Conservation (phyloP, 2,113 vertebrate genomes). For the Cyanoliseus patagonus region DNA sequence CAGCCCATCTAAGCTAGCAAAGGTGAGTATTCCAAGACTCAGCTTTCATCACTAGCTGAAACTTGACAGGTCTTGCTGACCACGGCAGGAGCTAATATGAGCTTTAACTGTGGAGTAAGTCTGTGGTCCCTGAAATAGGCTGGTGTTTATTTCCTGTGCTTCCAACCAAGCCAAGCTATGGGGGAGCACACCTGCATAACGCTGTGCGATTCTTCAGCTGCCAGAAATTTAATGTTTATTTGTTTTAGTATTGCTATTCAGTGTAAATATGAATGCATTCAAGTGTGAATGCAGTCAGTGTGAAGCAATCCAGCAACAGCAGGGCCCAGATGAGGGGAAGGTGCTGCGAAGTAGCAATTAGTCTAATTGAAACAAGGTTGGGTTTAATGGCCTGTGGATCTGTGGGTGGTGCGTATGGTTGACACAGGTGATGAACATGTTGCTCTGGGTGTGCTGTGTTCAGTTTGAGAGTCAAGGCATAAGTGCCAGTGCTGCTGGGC, state of each 20-base stretch:
- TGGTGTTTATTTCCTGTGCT: background rate
- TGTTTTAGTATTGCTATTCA: background rate
- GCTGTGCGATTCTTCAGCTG: background rate
- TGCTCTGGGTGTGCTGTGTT: background rate
- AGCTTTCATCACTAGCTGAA: background rate
- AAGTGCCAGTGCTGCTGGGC: accelerated
- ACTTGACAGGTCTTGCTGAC: background rate
- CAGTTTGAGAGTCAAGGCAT: background rate
- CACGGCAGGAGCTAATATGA: background rate
- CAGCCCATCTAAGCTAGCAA: background rate
- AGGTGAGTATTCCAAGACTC: background rate
- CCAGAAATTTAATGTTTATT: background rate
- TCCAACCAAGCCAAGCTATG: background rate
- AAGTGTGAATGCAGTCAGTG: too few species aligned
- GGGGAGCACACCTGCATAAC: background rate
- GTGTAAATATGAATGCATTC: background rate
- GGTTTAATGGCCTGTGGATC: background rate
- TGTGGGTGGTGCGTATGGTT: background rate
- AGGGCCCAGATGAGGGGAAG: background rate
- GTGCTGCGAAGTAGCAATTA: background rate
- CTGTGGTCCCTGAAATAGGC: background rate
- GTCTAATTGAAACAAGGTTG: background rate
- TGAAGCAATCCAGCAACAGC: background rate
- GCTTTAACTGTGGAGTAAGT: background rate
- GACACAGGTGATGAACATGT: background rate